These are phyloP conservation scores for Synodontis membranacea DNA, from an alignment of 2,113 vertebrate genomes.

Conservation along the genomic window DNA sequence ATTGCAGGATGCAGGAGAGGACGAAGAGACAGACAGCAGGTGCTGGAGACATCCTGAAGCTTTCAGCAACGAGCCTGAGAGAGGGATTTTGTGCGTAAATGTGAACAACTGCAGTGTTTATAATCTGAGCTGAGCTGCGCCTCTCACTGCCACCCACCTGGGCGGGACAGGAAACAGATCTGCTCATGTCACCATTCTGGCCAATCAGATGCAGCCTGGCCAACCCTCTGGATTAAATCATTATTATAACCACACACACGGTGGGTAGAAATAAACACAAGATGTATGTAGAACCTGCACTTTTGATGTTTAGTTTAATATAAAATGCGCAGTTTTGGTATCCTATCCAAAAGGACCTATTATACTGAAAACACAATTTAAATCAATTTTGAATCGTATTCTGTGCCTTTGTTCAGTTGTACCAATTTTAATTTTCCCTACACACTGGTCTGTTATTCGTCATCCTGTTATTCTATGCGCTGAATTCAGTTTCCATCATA, in stretches of 20 bases:
- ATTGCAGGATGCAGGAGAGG: neutral
- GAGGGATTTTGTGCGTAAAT: neutral
- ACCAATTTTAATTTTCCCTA: neutral
- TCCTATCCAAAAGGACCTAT: neutral
- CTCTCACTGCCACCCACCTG: neutral
- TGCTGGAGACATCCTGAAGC: slow-evolving; percentile 12
- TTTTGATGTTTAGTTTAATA: too few relatives aligned
- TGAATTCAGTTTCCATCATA: neutral
- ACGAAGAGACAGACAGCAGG: neutral
- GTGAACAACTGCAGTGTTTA: neutral
- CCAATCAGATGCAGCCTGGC: neutral
- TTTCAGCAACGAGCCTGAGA: neutral
- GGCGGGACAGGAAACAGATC: neutral
- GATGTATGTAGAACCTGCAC: neutral
- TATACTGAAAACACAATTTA: neutral
- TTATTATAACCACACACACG: neutral
- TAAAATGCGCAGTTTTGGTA: too few relatives aligned
- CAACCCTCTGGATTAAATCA: neutral
- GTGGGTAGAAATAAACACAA: neutral
- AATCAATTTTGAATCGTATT: neutral
- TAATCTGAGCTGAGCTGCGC: too few relatives aligned
- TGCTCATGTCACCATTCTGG: neutral
- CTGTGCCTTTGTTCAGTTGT: neutral
- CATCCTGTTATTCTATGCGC: neutral
- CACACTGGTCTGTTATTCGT: neutral